These are phyloP conservation scores for Erpetoichthys calabaricus DNA, from an alignment of 2,797 vertebrate genomes.

Conservation along the genomic window DNA sequence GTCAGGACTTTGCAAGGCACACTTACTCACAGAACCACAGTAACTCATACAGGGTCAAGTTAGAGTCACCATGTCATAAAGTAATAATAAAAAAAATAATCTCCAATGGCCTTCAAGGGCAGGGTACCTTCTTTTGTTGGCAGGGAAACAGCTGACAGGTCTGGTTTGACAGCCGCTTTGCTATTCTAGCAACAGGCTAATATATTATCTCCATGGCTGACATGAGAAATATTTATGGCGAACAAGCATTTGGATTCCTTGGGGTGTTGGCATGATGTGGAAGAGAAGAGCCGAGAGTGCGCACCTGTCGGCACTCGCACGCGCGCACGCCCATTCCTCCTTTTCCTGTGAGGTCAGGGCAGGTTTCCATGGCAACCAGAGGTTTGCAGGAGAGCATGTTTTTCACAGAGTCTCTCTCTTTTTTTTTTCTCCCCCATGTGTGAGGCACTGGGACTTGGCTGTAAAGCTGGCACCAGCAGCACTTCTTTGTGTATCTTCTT, in stretches of 20 bases:
- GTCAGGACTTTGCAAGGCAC: too few species aligned
- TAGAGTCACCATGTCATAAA: too few species aligned
- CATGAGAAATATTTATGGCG: slow-evolving; percentile 25
- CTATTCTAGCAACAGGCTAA: slow-evolving; percentile 7
- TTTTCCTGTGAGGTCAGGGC: neutral
- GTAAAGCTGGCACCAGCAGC: too few species aligned
- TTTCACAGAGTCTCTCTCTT: neutral
- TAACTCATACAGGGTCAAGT: too few species aligned
- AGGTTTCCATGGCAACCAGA: neutral
- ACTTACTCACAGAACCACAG: too few species aligned
- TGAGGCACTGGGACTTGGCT: too few species aligned
- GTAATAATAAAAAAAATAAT: too few species aligned
- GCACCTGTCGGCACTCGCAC: neutral
- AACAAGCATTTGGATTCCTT: slow-evolving; percentile 19
- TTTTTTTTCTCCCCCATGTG: too few species aligned
- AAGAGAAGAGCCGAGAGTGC: slow-evolving; percentile 9
- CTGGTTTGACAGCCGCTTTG: neutral
- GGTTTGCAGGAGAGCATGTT: neutral
- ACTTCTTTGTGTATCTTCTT: too few species aligned
- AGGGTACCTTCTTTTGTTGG: too few species aligned
- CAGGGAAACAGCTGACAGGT: too few species aligned
- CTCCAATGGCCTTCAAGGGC: too few species aligned
- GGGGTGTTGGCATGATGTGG: neutral
- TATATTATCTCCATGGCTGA: slow-evolving; percentile 20
- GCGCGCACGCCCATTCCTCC: neutral